Base-by-base conservation (phyloP, 2,113 vertebrate species). In the Ancistrus triradiatus region DNA sequence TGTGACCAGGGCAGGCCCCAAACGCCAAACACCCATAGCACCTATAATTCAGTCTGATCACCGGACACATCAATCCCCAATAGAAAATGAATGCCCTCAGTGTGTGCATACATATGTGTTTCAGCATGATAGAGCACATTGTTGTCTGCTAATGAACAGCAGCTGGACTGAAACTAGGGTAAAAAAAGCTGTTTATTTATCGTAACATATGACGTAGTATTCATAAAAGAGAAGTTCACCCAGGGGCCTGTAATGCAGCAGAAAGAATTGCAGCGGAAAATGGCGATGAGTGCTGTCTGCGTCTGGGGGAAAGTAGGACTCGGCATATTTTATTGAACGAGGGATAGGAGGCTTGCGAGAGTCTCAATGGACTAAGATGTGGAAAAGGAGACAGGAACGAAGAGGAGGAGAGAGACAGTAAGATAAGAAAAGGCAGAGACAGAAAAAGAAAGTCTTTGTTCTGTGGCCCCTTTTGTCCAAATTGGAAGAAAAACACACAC, bases 231-330 rank as follows among this genome's bases (percentile, higher is more conserved):
- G 44, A 51, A 62, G 53, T 67, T 51, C 59, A 63, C 58, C 59
- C 51, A 64, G 51, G 50, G 82, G 93, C 94, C 93, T 95, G 80
- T 27, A 63, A 66, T 19, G 58, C 63, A 72, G 31, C 50, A 64
- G 27, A 58, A 72, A 59, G 58, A 63, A 72, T 57, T 60, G 51
- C 17, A 27, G 46, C 28, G 31, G 62, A 48, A 57, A 57, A 19
- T 18, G n/a, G 9, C 25, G 5, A 61, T 48, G 59, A 63, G 50
- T 42, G 57, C 38, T 66, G 21, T 40, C 51, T 62, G 44, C 51
- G 43, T 67, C 63, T 68, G 24, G 59, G 58, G 44, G 48, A 72
- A 66, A 51, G 64, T 62, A 63, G 59, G 51, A 72, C 70, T 62
- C 50, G 57, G 55, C 58, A 67, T 58, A 63, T 72, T 68, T 72